Conservation (phyloP, 2,888 invertebrate species). For the Rotaria magnacalcarata region DNA sequence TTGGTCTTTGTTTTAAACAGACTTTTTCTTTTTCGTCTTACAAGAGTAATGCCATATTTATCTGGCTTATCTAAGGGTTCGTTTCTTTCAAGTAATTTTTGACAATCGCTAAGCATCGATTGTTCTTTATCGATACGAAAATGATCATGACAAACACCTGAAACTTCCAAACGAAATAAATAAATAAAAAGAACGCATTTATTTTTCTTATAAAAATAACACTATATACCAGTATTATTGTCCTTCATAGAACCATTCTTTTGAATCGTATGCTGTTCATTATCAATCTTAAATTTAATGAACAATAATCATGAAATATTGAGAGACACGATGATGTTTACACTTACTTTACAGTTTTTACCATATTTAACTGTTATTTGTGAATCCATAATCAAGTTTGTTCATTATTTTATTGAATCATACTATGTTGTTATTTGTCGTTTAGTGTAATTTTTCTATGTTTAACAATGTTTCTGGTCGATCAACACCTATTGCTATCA, state of each 20-base stretch:
- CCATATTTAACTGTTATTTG: neutral
- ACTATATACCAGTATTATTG: neutral
- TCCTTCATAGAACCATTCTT: neutral
- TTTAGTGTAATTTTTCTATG: neutral
- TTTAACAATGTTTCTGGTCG: neutral
- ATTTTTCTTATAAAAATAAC: no score
- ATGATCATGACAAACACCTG: neutral
- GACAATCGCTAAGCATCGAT: slow-evolving; percentile 22
- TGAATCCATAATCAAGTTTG: slow-evolving; percentile 3
- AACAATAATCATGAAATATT: neutral
- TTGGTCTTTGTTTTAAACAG: no score
- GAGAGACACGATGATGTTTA: neutral
- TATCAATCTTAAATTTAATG: neutral
- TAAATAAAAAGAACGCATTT: neutral
- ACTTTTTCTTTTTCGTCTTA: neutral
- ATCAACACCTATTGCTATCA: slow-evolving; percentile 12
- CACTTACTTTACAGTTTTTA: neutral
- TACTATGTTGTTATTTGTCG: neutral
- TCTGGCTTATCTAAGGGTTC: slow-evolving; percentile 30
- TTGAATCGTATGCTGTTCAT: neutral
- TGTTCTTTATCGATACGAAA: slow-evolving; percentile 8
- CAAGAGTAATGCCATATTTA: slow-evolving; percentile 28
- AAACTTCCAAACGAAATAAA: neutral
- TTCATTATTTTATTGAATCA: neutral
- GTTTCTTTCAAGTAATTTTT: neutral